Conservation (phyloP, 2,888 invertebrate genomes). For the Meteorus colon region DNA sequence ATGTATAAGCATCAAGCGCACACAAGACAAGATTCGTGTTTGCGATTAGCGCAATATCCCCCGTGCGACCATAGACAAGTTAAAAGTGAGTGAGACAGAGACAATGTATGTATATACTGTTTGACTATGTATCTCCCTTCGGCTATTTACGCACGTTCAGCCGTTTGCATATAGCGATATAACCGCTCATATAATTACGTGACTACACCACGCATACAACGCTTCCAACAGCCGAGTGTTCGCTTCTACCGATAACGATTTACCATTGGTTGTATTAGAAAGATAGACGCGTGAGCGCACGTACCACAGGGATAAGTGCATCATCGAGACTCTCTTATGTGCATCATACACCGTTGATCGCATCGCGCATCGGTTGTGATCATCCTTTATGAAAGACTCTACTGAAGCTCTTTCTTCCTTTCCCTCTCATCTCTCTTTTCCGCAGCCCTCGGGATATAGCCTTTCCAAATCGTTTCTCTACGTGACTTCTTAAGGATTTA, state of each 20-base stretch:
- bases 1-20: slow-evolving; percentile 1
- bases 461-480: slow-evolving; percentile 39
- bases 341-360: slow-evolving; percentile 30
- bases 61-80: slow-evolving; percentile 9
- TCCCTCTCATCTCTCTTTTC: slow-evolving; percentile 35
- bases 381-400: slow-evolving; percentile 33
- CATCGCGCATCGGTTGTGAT: slow-evolving; percentile 22
- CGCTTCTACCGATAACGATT: slow-evolving; percentile 51
- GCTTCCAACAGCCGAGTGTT: slow-evolving; percentile 46
- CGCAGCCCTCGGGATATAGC: slow-evolving; percentile 38
- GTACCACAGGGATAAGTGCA: slow-evolving; percentile 30
- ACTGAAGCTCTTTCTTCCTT: background rate
- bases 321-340: slow-evolving; percentile 32
- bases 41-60: slow-evolving; percentile 36
- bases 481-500: background rate
- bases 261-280: slow-evolving; percentile 39
- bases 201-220: slow-evolving; percentile 48
- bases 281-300: slow-evolving; percentile 32
- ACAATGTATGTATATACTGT: background rate
- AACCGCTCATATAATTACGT: slow-evolving; percentile 53
- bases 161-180: slow-evolving; percentile 42
- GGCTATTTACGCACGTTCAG: slow-evolving; percentile 42
- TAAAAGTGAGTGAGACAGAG: slow-evolving; percentile 5
- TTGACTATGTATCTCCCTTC: slow-evolving; percentile 11
- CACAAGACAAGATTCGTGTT: slow-evolving; percentile 36